Percentiles rank a stretch among this genome's conserved stretches.
Evolutionary conservation across 2,888 invertebrate species (phyloP).

Genomic region (Cerastoderma edule): DNA sequence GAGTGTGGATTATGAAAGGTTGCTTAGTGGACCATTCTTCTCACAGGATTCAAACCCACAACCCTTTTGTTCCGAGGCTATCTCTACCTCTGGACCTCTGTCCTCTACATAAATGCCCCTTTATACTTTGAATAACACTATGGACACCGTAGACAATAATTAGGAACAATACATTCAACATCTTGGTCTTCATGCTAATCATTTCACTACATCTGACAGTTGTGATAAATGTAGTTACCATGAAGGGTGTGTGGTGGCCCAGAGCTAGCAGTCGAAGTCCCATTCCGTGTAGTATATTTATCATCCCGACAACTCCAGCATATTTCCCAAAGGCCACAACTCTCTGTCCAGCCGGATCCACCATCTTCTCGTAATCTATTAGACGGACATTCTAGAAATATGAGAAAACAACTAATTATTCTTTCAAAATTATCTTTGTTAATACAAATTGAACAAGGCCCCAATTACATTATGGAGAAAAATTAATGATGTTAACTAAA

Average conservation of each 20-base stretch:
- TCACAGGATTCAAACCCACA: no score
- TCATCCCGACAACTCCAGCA: constrained; percentile 98
- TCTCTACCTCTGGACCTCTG: no score
- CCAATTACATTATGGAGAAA: no score
- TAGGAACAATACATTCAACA: background rate
- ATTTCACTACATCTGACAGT: background rate
- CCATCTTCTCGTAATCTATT: constrained; percentile 98
- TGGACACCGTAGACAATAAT: background rate
- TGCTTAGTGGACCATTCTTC: no score
- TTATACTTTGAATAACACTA: no score
- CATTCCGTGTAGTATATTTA: constrained; percentile 98
- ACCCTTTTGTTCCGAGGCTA: no score
- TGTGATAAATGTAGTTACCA: constrained; percentile 87
- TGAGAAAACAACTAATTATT: constrained; percentile 2
- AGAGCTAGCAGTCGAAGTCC: constrained; percentile 96
- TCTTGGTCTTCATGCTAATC: background rate
- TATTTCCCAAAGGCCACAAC: constrained; percentile 99
- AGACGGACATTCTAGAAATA: constrained; percentile 92
- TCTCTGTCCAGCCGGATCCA: constrained; percentile 93
- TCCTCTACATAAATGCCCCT: no score
- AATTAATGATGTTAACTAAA: no score
- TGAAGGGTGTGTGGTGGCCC: constrained; percentile 99
- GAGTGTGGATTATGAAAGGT: no score
- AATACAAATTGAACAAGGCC: no score
- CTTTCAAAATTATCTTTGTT: no score